Conservation (phyloP, 2,888 invertebrate genomes). For the Agriopis leucophaearia region DNA sequence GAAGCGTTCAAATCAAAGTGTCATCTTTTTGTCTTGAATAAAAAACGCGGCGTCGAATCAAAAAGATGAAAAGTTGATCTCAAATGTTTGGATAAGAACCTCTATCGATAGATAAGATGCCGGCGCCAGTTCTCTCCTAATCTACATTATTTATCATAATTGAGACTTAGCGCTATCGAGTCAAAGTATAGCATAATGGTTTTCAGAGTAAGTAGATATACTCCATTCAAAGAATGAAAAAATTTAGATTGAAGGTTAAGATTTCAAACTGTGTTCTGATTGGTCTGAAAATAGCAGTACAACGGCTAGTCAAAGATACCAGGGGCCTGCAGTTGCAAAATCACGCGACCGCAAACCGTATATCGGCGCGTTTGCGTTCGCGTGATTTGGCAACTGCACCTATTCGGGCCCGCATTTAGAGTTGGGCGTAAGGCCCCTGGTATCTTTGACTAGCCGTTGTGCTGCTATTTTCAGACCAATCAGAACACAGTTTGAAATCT, state of each 20-base stretch:
- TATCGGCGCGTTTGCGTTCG: too few species aligned
- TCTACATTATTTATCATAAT: constrained; percentile 27
- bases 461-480: neutral
- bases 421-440: too few species aligned
- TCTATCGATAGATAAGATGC: constrained; percentile 30
- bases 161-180: neutral
- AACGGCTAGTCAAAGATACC: neutral
- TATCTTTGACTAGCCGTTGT: too few species aligned
- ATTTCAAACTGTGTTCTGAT: neutral
- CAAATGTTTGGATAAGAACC: constrained; percentile 28
- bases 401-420: too few species aligned
- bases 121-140: constrained; percentile 24
- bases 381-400: too few species aligned
- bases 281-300: neutral
- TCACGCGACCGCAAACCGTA: too few species aligned
- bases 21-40: neutral
- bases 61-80: constrained; percentile 18
- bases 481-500: neutral
- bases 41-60: constrained; percentile 15
- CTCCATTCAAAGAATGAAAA: too few species aligned
- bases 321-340: too few species aligned
- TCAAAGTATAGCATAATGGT: neutral
- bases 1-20: constrained; percentile 4
- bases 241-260: too few species aligned
- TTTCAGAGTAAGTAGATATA: neutral